phyloP scores from a whole-genome alignment of 1,140 invertebrate genomes.

The Diuraphis noxia region DNA sequence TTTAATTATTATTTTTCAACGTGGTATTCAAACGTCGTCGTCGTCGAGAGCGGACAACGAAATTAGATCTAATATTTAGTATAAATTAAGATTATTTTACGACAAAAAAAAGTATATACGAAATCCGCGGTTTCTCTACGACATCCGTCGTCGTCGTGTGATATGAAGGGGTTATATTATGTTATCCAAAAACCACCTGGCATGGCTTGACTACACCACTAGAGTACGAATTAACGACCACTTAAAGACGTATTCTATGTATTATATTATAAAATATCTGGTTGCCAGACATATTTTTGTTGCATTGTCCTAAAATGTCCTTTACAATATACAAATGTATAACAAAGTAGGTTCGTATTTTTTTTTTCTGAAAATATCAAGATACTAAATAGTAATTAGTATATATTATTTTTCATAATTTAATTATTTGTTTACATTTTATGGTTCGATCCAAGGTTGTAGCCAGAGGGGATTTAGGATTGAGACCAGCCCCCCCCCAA shows the following conservation, averaged over 20 bases:
- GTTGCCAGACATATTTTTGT: neutral
- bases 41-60: neutral
- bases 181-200: neutral
- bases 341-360: neutral
- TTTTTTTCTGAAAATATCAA: neutral
- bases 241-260: neutral
- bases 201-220: neutral
- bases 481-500: too few species aligned
- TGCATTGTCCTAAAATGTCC: neutral
- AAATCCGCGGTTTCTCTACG: neutral
- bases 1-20: neutral
- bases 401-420: neutral
- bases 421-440: neutral
- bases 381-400: too few species aligned
- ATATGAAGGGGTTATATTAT: neutral
- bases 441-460: neutral
- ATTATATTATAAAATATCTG: neutral
- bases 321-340: neutral
- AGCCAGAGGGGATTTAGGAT: too few species aligned
- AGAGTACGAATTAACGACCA: neutral
- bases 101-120: neutral
- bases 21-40: neutral
- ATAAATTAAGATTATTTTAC: neutral
- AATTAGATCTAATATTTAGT: neutral
- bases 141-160: too few species aligned